Conservation (phyloP, 2,113 vertebrate species). For the Terrapene triunguis region DNA sequence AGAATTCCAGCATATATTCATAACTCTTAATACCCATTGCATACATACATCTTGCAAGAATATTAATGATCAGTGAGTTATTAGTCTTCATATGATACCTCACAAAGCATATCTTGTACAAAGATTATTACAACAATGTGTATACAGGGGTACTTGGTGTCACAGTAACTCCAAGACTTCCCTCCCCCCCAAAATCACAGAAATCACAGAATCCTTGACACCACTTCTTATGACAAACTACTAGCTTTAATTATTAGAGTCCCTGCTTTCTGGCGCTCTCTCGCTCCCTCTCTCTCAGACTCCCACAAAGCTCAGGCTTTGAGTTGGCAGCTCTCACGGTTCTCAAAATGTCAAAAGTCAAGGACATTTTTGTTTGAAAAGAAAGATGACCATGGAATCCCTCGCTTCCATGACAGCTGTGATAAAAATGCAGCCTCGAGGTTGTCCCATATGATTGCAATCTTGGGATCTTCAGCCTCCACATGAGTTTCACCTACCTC, state of each 20-base stretch:
- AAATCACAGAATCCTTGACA: background rate
- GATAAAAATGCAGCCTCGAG: background rate
- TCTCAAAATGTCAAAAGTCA: constrained; percentile 1
- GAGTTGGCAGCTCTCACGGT: background rate
- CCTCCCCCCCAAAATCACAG: background rate
- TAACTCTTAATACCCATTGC: background rate
- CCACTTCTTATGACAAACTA: background rate
- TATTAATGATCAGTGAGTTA: background rate
- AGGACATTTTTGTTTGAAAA: rapidly evolving
- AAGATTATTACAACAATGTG: background rate
- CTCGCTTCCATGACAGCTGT: background rate
- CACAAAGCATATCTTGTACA: background rate
- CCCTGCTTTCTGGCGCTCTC: background rate
- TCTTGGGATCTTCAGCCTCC: background rate
- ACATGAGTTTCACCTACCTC: background rate
- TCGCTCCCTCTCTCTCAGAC: background rate
- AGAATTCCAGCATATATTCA: background rate
- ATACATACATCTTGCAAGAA: background rate
- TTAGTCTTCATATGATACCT: background rate
- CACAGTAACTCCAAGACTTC: background rate
- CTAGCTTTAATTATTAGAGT: background rate
- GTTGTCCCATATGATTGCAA: background rate
- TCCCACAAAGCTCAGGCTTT: background rate
- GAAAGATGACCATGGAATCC: background rate
- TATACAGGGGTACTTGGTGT: background rate